Evolutionary conservation across 2,113 vertebrate species (phyloP).

Genomic region (Corvus moneduloides): DNA sequence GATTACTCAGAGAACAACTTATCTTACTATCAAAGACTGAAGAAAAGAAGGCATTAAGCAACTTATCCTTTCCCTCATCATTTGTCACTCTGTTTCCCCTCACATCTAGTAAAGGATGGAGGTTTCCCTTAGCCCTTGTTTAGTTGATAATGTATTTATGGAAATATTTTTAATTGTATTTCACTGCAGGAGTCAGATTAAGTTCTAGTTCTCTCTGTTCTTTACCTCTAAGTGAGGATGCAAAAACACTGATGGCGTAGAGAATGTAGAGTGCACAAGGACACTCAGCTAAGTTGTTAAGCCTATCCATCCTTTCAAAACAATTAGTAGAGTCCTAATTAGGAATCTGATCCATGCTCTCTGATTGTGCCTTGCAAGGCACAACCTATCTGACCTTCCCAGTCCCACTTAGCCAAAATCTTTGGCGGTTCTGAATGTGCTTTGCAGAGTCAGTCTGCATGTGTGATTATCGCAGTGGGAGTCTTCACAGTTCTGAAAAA

Average conservation of each 20-base stretch:
- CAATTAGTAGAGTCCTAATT: neutral
- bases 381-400: neutral
- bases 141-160: neutral
- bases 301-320: conserved; percentile 5
- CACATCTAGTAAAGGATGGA: neutral
- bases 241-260: neutral
- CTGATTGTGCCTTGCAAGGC: neutral
- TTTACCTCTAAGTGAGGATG: neutral
- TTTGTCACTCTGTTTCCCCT: neutral
- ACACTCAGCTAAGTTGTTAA: neutral
- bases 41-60: neutral
- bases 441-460: neutral
- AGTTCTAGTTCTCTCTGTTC: neutral
- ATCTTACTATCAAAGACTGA: neutral
- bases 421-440: neutral
- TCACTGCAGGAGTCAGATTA: neutral
- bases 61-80: neutral
- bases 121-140: neutral
- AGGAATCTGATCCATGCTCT: neutral
- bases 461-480: neutral
- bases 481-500: neutral
- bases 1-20: neutral
- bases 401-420: neutral
- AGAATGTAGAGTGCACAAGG: neutral
- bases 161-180: neutral